Evolutionary conservation across 37 sponge, comb jelly and placozoan species (phyloP).

Genomic region (Spongilla lacustris): DNA sequence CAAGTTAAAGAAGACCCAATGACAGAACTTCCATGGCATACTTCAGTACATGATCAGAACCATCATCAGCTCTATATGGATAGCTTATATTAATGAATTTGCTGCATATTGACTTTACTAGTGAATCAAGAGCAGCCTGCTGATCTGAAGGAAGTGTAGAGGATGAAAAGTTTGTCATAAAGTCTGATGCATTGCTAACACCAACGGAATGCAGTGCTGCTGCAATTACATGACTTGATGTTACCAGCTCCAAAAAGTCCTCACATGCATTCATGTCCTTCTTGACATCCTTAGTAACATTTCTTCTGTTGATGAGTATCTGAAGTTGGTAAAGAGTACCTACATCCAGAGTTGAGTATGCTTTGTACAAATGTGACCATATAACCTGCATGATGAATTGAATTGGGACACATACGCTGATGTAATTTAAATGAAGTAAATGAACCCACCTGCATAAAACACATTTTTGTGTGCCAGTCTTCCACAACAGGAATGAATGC

Average conservation of each 20-base stretch:
- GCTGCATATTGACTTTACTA: too few relatives aligned
- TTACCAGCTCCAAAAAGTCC: conserved; percentile 15
- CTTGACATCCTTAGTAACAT: neutral
- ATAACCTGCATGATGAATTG: too few relatives aligned
- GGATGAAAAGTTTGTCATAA: too few relatives aligned
- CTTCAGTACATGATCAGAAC: conserved; percentile 4
- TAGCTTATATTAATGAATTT: too few relatives aligned
- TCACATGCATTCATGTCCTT: conserved; percentile 28
- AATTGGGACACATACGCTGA: too few relatives aligned
- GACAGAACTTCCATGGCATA: conserved; percentile 12
- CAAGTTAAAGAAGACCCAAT: neutral
- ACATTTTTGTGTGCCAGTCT: conserved; percentile 10
- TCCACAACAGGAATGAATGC: neutral
- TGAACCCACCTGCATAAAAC: neutral
- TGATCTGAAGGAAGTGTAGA: too few relatives aligned
- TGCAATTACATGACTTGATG: neutral
- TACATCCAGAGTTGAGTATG: neutral
- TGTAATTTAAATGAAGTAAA: too few relatives aligned
- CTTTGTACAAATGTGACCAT: too few relatives aligned
- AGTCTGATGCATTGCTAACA: neutral
- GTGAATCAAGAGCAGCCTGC: too few relatives aligned
- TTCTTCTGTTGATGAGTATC: conserved; percentile 12
- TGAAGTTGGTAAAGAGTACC: conserved; percentile 13
- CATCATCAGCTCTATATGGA: too few relatives aligned
- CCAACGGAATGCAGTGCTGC: neutral